These are phyloP conservation scores for Choristoneura fumiferana DNA, from an alignment of 1,140 invertebrate species.

Conservation along the genomic window DNA sequence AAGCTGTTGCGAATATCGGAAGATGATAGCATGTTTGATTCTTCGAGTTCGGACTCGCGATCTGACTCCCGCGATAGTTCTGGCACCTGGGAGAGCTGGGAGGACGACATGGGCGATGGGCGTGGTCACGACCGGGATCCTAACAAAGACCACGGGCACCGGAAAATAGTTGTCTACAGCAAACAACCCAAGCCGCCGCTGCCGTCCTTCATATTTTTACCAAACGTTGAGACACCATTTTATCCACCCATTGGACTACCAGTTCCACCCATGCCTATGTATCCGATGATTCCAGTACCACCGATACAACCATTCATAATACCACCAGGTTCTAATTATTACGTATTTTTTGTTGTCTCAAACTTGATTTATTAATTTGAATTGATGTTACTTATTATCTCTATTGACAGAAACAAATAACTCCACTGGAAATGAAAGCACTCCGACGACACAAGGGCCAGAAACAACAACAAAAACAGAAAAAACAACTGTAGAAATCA, in stretches of 20 bases:
- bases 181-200: conserved; percentile 56
- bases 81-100: conserved; percentile 10
- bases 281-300: conserved; percentile 59
- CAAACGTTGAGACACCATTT: conserved; percentile 57
- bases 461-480: too few species aligned
- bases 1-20: conserved; percentile 56
- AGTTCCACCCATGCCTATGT: conserved; percentile 58
- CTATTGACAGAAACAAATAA: too few species aligned
- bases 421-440: too few species aligned
- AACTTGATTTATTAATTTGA: too few species aligned
- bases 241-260: conserved; percentile 61
- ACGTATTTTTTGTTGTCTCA: too few species aligned
- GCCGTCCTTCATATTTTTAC: conserved; percentile 66
- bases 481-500: too few species aligned
- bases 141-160: conserved; percentile 48
- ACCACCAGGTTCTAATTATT: too few species aligned
- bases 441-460: too few species aligned
- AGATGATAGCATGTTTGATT: conserved; percentile 57
- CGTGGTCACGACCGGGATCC: neutral
- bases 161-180: conserved; percentile 58
- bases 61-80: conserved; percentile 26
- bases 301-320: conserved; percentile 32
- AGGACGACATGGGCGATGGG: neutral
- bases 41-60: conserved; percentile 37
- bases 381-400: too few species aligned